phyloP scores from a whole-genome alignment of 2,113 vertebrate genomes.

The Nannospalax galili region DNA sequence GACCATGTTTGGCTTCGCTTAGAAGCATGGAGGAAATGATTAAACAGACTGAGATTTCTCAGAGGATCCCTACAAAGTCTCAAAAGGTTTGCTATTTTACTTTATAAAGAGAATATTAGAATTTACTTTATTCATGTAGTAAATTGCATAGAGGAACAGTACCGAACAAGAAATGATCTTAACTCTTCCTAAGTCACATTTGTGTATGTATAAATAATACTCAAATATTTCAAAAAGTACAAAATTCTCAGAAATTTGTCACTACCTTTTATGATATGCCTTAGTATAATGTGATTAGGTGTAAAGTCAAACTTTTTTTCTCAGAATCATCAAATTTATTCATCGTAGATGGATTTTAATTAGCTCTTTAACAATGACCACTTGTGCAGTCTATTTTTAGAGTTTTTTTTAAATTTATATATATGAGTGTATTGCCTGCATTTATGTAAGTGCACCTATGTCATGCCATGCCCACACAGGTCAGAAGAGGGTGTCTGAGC shows the following conservation, averaged over 20 bases:
- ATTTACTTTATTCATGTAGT: not conserved
- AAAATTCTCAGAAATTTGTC: not conserved
- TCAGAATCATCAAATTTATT: not conserved
- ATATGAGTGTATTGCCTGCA: no score
- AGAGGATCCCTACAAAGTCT: not conserved
- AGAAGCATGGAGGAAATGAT: no score
- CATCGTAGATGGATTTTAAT: not conserved
- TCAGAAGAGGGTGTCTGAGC: no score
- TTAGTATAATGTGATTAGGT: not conserved
- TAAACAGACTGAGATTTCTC: not conserved
- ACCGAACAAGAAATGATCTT: not conserved
- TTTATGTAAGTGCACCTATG: no score
- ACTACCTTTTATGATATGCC: not conserved
- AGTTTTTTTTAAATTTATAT: no score
- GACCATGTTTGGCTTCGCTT: no score
- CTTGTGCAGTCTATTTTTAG: no score
- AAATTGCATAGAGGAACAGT: not conserved
- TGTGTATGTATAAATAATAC: not conserved
- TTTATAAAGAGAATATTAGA: not conserved
- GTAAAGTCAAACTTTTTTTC: not conserved
- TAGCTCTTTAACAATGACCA: not conserved
- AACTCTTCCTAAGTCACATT: not conserved
- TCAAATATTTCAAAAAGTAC: conserved; percentile 1
- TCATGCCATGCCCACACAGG: no score
- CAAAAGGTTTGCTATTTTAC: not conserved